Percentiles rank a stretch among this genome's conserved stretches.
Evolutionary conservation across 2,888 invertebrate species (phyloP).

Genomic region (Artemia sp.): DNA sequence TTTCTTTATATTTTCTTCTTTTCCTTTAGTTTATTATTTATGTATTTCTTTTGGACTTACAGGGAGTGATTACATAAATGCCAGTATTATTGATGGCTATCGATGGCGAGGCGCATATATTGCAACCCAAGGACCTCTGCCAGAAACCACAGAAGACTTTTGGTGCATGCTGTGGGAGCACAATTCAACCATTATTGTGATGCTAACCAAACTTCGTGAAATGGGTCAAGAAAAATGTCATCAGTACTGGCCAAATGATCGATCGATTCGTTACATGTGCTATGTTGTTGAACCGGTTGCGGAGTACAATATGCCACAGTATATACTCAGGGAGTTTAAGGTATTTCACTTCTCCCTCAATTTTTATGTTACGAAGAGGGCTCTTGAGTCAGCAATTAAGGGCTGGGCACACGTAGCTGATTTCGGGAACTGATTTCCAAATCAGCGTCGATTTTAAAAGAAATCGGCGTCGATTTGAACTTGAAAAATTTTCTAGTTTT

Average conservation of each 20-base stretch:
- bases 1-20: not conserved
- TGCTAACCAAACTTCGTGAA: slow-evolving; percentile 79
- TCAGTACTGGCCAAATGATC: slow-evolving; percentile 98
- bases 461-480: no score
- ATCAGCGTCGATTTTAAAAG: no score
- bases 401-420: no score
- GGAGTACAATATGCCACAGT: slow-evolving; percentile 99
- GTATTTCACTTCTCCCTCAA: slow-evolving; percentile 25
- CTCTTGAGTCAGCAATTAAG: no score
- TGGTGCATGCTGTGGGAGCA: slow-evolving; percentile 99
- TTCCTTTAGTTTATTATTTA: not conserved
- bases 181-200: slow-evolving; percentile 96
- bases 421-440: no score
- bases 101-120: slow-evolving; percentile 83
- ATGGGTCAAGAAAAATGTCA: slow-evolving; percentile 80
- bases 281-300: slow-evolving; percentile 98
- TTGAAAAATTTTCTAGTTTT: no score
- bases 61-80: slow-evolving; percentile 90
- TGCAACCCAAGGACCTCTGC: slow-evolving; percentile 94
- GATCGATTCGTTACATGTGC: slow-evolving; percentile 90
- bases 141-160: slow-evolving; percentile 92
- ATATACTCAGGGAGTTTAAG: slow-evolving; percentile 96
- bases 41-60: slow-evolving; percentile 30
- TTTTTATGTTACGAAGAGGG: no score
- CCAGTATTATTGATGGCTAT: slow-evolving; percentile 92